Conservation (phyloP, 2,797 vertebrate species). For the Lepilemur septentrionalis region DNA sequence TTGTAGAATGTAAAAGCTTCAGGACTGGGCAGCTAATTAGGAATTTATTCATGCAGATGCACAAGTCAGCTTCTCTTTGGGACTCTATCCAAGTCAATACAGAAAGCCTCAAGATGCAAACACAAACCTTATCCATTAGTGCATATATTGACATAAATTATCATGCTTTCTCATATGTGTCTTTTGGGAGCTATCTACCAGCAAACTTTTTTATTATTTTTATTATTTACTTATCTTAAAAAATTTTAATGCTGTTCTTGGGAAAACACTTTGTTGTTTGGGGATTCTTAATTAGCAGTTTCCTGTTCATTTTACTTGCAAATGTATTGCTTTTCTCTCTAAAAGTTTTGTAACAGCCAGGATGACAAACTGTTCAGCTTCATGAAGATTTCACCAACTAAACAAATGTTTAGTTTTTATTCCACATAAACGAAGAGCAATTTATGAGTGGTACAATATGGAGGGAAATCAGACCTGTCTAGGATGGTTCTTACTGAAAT, state of each 20-base stretch:
- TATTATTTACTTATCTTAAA: slow-evolving; percentile 69
- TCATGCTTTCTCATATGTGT: slow-evolving; percentile 36
- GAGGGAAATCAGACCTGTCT: background rate
- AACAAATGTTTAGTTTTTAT: slow-evolving; percentile 61
- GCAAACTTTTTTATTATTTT: slow-evolving; percentile 61
- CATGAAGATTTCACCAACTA: slow-evolving; percentile 39
- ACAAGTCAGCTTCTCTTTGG: slow-evolving; percentile 68
- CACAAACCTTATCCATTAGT: background rate
- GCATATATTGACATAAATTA: background rate
- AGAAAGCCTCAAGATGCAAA: slow-evolving; percentile 13
- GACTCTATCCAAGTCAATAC: slow-evolving; percentile 54
- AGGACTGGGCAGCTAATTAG: slow-evolving; percentile 67
- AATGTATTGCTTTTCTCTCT: slow-evolving; percentile 67
- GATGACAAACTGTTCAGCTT: slow-evolving; percentile 65
- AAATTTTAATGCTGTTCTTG: slow-evolving; percentile 17
- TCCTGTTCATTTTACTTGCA: slow-evolving; percentile 79
- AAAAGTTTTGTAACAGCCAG: slow-evolving; percentile 63
- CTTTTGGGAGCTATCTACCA: slow-evolving; percentile 41
- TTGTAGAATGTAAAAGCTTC: slow-evolving; percentile 39
- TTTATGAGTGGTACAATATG: background rate
- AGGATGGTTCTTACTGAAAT: background rate
- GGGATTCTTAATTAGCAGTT: slow-evolving; percentile 71
- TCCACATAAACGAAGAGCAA: slow-evolving; percentile 21
- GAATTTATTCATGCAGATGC: slow-evolving; percentile 69
- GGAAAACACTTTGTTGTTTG: slow-evolving; percentile 61